Evolutionary conservation across 2,113 vertebrate genomes (phyloP).

Genomic region (Spheniscus mendiculus): DNA sequence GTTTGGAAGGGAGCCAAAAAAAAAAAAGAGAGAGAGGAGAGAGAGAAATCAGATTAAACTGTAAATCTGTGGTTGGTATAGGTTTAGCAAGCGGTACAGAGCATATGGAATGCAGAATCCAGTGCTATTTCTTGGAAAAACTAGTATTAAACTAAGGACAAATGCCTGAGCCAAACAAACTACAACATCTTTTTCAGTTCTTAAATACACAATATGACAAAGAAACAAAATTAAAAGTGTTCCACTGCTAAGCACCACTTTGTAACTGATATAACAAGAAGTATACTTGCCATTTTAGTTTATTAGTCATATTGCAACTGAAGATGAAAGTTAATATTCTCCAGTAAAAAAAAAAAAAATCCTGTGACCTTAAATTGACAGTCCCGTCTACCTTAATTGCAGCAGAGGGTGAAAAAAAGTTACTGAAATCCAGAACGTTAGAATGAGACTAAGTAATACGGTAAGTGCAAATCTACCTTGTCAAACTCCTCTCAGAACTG

Average conservation of each 20-base stretch:
- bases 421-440: neutral
- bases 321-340: neutral
- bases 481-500: neutral
- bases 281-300: neutral
- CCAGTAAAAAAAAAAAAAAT: neutral
- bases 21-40: neutral
- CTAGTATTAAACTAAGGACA: neutral
- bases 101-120: neutral
- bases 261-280: neutral
- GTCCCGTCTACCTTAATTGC: neutral
- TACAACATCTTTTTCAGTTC: neutral
- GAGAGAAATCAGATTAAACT: slow-evolving; percentile 36
- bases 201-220: neutral
- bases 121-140: neutral
- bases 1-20: slow-evolving; percentile 9
- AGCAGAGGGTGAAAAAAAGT: neutral
- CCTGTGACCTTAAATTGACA: neutral
- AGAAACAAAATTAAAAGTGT: neutral
- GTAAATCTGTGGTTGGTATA: slow-evolving; percentile 7
- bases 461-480: neutral
- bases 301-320: neutral
- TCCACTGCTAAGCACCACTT: neutral
- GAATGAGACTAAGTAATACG: neutral
- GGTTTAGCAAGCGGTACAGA: neutral
- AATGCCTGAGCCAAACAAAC: neutral